A percentile compares a stretch with the other conserved stretches of the same genome.
Conservation (phyloP, 2,888 invertebrate species). For the Diogma glabrata region DNA sequence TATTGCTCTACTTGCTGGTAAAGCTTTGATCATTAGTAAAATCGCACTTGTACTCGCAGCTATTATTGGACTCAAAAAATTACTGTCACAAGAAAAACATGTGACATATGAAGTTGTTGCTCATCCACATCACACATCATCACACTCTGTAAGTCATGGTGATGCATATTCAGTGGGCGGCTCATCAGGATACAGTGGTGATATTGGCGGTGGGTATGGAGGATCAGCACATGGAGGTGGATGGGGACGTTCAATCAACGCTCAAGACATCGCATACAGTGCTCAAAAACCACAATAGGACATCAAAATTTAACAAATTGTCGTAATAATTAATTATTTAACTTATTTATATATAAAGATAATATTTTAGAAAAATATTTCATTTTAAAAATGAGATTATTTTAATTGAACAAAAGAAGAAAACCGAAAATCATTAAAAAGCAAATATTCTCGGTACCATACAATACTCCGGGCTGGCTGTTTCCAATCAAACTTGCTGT, state of each 20-base stretch:
- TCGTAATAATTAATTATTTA: no score
- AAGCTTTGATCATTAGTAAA: constrained; percentile 74
- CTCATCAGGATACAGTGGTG: constrained; percentile 44
- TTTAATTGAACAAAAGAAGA: no score
- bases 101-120: constrained; percentile 81
- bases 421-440: no score
- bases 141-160: constrained; percentile 56
- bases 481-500: no score
- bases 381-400: no score
- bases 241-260: constrained; percentile 66
- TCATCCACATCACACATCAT: constrained; percentile 66
- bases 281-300: constrained; percentile 58
- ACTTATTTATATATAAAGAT: no score
- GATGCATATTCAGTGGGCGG: constrained; percentile 39
- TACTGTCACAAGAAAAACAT: constrained; percentile 69
- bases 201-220: constrained; percentile 45
- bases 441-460: no score
- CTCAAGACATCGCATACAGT: constrained; percentile 68
- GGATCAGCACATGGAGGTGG: constrained; percentile 53
- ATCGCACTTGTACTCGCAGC: constrained; percentile 72
- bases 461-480: no score
- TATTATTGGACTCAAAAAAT: constrained; percentile 73
- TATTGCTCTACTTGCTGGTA: constrained; percentile 75
- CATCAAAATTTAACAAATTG: no score
- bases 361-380: no score